These are phyloP conservation scores for Triplophysa dalaica DNA, from an alignment of 2,113 vertebrate species.

Conservation along the genomic window DNA sequence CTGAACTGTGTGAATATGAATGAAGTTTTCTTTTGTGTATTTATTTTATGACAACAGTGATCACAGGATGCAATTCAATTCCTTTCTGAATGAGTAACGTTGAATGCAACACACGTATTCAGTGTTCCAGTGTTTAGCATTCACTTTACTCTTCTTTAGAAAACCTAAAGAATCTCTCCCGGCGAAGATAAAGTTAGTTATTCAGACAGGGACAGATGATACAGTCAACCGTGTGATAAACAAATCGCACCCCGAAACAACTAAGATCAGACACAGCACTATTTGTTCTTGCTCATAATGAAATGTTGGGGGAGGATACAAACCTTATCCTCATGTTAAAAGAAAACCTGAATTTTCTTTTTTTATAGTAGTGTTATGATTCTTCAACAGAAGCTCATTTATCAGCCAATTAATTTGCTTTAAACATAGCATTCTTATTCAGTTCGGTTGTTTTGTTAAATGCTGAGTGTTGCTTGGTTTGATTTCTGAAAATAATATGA, in stretches of 20 bases:
- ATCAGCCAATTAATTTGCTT: too few species aligned
- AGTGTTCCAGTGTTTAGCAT: not conserved
- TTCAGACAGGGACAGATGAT: constrained; percentile 7
- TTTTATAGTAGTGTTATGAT: too few species aligned
- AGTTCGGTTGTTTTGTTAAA: too few species aligned
- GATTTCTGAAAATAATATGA: not conserved
- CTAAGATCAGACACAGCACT: not conserved
- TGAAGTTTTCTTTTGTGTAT: not conserved
- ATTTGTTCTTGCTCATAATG: not conserved
- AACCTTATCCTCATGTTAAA: too few species aligned
- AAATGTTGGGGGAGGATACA: not conserved
- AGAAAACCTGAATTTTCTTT: too few species aligned
- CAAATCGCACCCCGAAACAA: not conserved
- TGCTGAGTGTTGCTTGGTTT: constrained; percentile 5
- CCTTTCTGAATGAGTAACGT: not conserved
- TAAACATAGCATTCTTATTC: too few species aligned
- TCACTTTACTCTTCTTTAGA: not conserved
- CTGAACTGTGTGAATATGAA: too few species aligned
- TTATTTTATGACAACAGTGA: not conserved
- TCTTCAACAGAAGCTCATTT: too few species aligned
- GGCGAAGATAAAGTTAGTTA: not conserved
- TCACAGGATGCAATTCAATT: not conserved
- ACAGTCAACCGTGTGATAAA: not conserved
- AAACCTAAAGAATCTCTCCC: not conserved
- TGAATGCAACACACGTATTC: not conserved